These are phyloP conservation scores for Halyomorpha halys DNA, from an alignment of 1,140 invertebrate genomes.

Conservation along the genomic window DNA sequence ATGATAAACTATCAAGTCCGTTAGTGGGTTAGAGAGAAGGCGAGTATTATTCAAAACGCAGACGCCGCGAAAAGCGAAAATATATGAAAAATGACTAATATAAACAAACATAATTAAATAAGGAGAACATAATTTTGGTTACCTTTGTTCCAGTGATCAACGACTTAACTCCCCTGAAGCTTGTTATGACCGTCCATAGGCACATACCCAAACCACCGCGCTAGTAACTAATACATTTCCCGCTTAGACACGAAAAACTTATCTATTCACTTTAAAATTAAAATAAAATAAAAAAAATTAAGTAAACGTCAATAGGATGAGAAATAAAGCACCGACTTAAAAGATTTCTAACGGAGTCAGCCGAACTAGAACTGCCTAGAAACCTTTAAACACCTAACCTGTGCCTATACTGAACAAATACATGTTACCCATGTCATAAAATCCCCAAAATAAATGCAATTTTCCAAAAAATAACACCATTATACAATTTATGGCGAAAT, in stretches of 20 bases:
- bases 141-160: no score
- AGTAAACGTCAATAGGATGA: no score
- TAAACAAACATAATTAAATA: no score
- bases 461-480: not conserved
- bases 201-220: not conserved
- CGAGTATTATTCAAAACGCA: no score
- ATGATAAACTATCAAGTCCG: constrained; percentile 17
- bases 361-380: constrained; percentile 1
- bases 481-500: no score
- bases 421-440: not conserved
- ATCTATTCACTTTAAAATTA: no score
- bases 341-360: no score
- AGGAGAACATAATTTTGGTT: no score
- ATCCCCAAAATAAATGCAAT: not conserved
- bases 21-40: not conserved
- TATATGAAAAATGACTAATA: no score
- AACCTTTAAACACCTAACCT: constrained; percentile 17
- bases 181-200: constrained; percentile 9
- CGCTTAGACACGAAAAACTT: not conserved
- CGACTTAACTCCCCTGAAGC: not conserved
- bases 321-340: no score
- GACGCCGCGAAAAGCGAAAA: no score
- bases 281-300: no score
- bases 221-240: not conserved
- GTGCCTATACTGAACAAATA: not conserved